phyloP scores from a whole-genome alignment of 2,888 invertebrate genomes.

The Clepsis dumicolana region DNA sequence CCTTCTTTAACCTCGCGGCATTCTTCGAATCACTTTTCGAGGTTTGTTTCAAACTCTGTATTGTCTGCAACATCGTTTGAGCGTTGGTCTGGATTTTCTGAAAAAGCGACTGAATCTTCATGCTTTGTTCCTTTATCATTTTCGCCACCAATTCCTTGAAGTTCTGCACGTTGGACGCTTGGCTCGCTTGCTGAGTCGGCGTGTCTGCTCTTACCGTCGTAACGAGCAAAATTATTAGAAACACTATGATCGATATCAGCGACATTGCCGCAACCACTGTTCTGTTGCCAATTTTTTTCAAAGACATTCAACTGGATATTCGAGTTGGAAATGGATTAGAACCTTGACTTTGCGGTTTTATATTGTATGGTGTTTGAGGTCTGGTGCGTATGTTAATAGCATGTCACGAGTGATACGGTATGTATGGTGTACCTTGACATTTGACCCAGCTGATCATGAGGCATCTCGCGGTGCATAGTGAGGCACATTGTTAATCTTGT shows the following conservation, averaged over 20 bases:
- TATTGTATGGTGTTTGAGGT: slow-evolving; percentile 65
- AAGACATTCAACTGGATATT: slow-evolving; percentile 62
- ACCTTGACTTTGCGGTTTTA: slow-evolving; percentile 53
- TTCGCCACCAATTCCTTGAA: slow-evolving; percentile 71
- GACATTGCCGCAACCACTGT: slow-evolving; percentile 68
- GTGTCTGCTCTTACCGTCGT: slow-evolving; percentile 63
- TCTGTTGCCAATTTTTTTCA: slow-evolving; percentile 53
- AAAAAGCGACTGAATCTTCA: slow-evolving; percentile 70
- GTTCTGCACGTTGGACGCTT: slow-evolving; percentile 58
- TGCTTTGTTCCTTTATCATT: slow-evolving; percentile 75
- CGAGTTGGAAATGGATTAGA: slow-evolving; percentile 54
- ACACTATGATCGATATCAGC: slow-evolving; percentile 64
- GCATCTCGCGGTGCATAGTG: slow-evolving; percentile 62
- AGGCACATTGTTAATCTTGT: slow-evolving; percentile 38
- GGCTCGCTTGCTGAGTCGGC: slow-evolving; percentile 53
- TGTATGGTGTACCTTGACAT: slow-evolving; percentile 73
- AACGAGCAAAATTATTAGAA: slow-evolving; percentile 63
- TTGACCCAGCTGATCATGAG: slow-evolving; percentile 78
- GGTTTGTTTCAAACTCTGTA: slow-evolving; percentile 64
- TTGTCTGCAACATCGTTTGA: slow-evolving; percentile 69
- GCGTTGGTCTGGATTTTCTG: slow-evolving; percentile 76
- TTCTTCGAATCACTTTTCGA: slow-evolving; percentile 29
- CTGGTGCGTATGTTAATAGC: slow-evolving; percentile 66
- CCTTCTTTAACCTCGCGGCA: slow-evolving; percentile 22
- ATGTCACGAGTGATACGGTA: slow-evolving; percentile 54